Percentiles rank a stretch among this genome's conserved stretches.
Conservation (phyloP, 2,797 vertebrate genomes). For the Rhinatrema bivittatum region DNA sequence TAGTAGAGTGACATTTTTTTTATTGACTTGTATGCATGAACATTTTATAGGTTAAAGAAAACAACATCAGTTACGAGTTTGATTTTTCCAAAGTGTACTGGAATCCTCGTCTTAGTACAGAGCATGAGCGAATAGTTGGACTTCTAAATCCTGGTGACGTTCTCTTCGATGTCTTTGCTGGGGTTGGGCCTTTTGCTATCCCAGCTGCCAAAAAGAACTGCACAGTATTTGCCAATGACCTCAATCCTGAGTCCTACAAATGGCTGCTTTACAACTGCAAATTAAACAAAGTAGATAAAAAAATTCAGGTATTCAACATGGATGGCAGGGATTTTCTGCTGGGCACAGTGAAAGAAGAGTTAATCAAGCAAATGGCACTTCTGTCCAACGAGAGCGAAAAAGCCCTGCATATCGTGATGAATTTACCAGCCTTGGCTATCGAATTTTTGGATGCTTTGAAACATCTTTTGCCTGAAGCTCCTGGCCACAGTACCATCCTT, state of each 20-base stretch:
- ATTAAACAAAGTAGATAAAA: conserved; percentile 81
- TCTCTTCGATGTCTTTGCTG: conserved; percentile 87
- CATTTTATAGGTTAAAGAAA: conserved; percentile 81
- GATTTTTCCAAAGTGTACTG: conserved; percentile 96
- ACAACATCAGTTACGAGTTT: conserved; percentile 77
- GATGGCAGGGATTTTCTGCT: conserved; percentile 84
- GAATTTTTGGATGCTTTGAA: conserved; percentile 82
- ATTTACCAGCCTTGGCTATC: conserved; percentile 82
- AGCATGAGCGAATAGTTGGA: conserved; percentile 73
- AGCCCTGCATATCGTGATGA: conserved; percentile 82
- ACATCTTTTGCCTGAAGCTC: conserved; percentile 57
- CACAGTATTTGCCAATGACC: conserved; percentile 81
- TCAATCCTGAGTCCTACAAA: conserved; percentile 84
- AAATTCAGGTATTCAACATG: conserved; percentile 73
- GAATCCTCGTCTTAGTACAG: conserved; percentile 89
- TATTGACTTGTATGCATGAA: background rate
- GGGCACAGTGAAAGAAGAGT: conserved; percentile 70
- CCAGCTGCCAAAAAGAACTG: conserved; percentile 77
- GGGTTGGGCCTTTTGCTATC: conserved; percentile 86
- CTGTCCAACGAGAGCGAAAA: conserved; percentile 23
- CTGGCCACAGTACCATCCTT: conserved; percentile 35
- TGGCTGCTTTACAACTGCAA: conserved; percentile 91
- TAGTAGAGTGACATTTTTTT: no score
- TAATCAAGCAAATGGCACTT: conserved; percentile 55
- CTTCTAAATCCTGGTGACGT: conserved; percentile 65